Evolutionary conservation across 2,888 invertebrate species (phyloP), one percentile per base, ranked within the genome.

Genomic region (Cephus sareptanus): DNA sequence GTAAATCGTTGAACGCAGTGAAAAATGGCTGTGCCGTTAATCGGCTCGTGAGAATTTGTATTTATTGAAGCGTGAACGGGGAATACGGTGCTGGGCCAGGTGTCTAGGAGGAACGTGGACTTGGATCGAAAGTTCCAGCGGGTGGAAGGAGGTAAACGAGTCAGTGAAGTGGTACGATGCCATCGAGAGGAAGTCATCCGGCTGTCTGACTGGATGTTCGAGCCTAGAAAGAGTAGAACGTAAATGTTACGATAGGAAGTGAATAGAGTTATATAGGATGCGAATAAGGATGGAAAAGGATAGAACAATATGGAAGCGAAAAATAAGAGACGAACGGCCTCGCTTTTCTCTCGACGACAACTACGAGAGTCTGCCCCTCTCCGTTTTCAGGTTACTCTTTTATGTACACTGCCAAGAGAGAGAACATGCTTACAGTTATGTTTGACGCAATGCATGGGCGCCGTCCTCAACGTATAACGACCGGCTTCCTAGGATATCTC

Each of bases 361-460:
- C 33, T 71, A 33, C 31, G 34, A 71, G 71, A 1, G 12, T 34
- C 33, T 31, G 12, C 71, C 33, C 31, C 30, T 71, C 70, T 70
- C 30, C 31, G 12, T 23, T 56, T 56, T 56, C 23, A 56, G 9
- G 31, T 31, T 77, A 15, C 77, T 74, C 77, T 70, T 30, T 77
- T 71, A 71, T 34, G 71, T 34, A 71, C 71, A 34, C 71, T 31
- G 15, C 71, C 33, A 12, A 71, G 71, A 33, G 31, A 33, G 33
- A 56, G 56, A 56, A 71, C 71, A 71, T 34, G 74, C 75, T 80
- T 83, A 84, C 83, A 81, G 82, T 82, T 84, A 83, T 76, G 78
- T 80, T 83, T 83, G 81, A 84, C 83, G 83, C 82, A 83, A 83
- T 77, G 75, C 68, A 77, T 30, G 74, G 73, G 75, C 40, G 75